Conservation (phyloP, 64 coral and sea anemone species). For the Montipora efflorescens region DNA sequence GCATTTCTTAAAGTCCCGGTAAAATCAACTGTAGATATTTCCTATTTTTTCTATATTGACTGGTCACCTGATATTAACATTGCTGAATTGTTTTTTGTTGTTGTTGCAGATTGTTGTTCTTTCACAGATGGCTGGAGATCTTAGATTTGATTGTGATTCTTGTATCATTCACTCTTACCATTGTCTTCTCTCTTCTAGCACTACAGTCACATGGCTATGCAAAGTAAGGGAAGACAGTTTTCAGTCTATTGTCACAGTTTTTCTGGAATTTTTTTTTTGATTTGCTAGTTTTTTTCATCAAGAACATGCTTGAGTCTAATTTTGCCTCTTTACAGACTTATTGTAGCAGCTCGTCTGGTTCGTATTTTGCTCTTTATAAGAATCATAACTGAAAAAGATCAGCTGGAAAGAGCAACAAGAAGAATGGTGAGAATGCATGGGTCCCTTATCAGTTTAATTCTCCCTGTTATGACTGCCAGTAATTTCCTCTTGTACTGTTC, state of each 20-base stretch:
- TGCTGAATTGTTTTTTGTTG: neutral
- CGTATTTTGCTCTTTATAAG: constrained; percentile 90
- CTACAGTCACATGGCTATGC: constrained; percentile 79
- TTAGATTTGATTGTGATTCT: constrained; percentile 84
- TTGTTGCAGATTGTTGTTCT: constrained; percentile 76
- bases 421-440: constrained; percentile 66
- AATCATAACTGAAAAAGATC: constrained; percentile 91
- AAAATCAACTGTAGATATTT: too few species aligned
- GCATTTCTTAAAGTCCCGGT: too few species aligned
- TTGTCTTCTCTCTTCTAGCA: constrained; percentile 71
- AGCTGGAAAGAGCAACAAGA: constrained; percentile 95
- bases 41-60: too few species aligned
- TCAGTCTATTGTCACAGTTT: too few species aligned
- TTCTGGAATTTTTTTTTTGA: too few species aligned
- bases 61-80: neutral
- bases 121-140: constrained; percentile 95
- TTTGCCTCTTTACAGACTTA: constrained; percentile 64
- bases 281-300: too few species aligned
- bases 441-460: too few species aligned
- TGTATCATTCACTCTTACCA: constrained; percentile 83
- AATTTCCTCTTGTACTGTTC: too few species aligned
- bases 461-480: too few species aligned
- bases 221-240: constrained; percentile 71
- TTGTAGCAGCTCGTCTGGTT: constrained; percentile 80
- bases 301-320: too few species aligned